Evolutionary conservation across 2,888 invertebrate genomes (phyloP), one percentile per base, ranked within the genome.

Genomic region (Drosophila subquinaria): DNA sequence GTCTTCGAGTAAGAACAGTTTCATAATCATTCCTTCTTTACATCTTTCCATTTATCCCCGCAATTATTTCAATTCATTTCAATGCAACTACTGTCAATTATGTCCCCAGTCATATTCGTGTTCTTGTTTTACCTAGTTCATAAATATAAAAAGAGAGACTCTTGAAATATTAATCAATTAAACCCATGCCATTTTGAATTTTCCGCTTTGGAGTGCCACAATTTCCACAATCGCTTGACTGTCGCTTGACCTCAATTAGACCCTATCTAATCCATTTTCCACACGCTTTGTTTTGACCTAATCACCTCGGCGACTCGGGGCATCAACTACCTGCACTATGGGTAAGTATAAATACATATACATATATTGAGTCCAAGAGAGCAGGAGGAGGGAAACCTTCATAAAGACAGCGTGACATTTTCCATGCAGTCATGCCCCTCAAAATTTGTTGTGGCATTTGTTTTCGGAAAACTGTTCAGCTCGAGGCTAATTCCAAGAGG

Each of bases 181-280:
- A 47, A 45, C 30, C 36, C 56, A 64, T 38, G 17, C 38, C 51
- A 56, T 48, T 56, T 43, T n/a, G 52, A 13, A 20, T 72, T 72
- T 53, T 56, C 53, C 42, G 50, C 55, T 56, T 30, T n/a, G 30
- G 27, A 10, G 36, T 43, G 20, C 43, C 53, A 59, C 42, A 61
- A 63, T 60, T 68, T 72, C 47, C 55, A 59, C 63, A 56, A 66
- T 68, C 79, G 52, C 62, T 81, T 68, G 57, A 42, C 55, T 48
- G 11, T 45, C 71, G 69, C 56, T 81, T 82, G 84, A 85, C 84
- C 88, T 79, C 88, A 82, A 85, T 85, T 85, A 88, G 73, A 71
- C 63, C 86, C 23, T 56, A 72, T 69, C 84, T 79, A 85, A 85
- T 85, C 72, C 88, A 62, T 73, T 81, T 85, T 79, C 66, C 71